phyloP scores from a whole-genome alignment of 92 coral and sea anemone genomes.

The Palythoa grandiflora region DNA sequence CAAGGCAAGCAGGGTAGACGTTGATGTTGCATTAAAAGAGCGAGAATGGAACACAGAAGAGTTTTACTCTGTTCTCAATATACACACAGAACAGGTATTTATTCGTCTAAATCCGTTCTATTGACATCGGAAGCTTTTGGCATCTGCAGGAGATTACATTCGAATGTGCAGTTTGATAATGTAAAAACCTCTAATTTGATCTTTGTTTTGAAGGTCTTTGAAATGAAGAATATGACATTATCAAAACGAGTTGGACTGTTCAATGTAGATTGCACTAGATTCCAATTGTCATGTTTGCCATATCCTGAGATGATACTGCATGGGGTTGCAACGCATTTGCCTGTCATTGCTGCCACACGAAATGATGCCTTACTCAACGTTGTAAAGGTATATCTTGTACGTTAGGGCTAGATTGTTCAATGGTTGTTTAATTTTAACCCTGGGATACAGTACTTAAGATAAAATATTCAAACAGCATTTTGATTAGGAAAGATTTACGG shows the following conservation, averaged over 20 bases:
- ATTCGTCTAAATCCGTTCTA: no score
- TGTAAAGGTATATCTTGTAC: slow-evolving; percentile 75
- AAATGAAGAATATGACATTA: slow-evolving; percentile 84
- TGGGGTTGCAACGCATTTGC: slow-evolving; percentile 82
- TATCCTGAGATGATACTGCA: slow-evolving; percentile 78
- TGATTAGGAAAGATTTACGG: no score
- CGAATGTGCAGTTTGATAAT: neutral
- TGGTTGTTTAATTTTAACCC: no score
- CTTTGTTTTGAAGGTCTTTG: slow-evolving; percentile 64
- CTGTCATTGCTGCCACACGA: slow-evolving; percentile 88
- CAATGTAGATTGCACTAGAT: slow-evolving; percentile 74
- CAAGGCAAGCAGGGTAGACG: slow-evolving; percentile 80
- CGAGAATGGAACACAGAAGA: slow-evolving; percentile 93
- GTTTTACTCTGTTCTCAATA: slow-evolving; percentile 79
- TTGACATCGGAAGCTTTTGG: neutral
- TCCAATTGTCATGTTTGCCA: slow-evolving; percentile 83
- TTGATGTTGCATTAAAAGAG: slow-evolving; percentile 77
- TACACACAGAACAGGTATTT: slow-evolving; percentile 90
- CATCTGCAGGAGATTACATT: neutral
- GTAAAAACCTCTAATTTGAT: neutral
- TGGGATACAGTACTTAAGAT: no score
- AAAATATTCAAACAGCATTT: no score
- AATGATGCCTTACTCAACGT: slow-evolving; percentile 86
- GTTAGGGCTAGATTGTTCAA: no score
- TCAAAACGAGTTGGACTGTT: slow-evolving; percentile 86